These are phyloP conservation scores for Miichthys miiuy DNA, from an alignment of 2,797 vertebrate species.

Conservation along the genomic window DNA sequence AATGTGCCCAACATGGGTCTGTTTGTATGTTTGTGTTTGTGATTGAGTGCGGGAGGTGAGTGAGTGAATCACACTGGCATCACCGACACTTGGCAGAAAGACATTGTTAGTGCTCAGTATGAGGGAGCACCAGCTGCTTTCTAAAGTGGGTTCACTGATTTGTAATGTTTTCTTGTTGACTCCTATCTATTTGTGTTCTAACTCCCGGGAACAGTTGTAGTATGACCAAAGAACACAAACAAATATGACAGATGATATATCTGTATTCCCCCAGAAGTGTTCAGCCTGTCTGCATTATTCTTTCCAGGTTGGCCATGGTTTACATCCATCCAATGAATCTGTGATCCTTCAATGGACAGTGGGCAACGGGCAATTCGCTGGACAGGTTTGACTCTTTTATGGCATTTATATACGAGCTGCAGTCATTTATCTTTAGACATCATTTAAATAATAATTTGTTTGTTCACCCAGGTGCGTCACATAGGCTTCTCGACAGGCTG, in stretches of 20 bases:
- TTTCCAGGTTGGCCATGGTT: constrained; percentile 91
- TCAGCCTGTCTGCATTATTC: constrained; percentile 25
- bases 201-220: constrained; percentile 16
- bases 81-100: constrained; percentile 57
- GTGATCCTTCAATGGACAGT: constrained; percentile 89
- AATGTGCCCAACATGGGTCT: constrained; percentile 57
- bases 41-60: constrained; percentile 56
- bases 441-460: constrained; percentile 1
- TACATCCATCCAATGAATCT: constrained; percentile 89
- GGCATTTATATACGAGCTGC: neutral
- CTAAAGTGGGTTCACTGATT: constrained; percentile 51
- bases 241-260: neutral
- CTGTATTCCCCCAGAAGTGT: neutral
- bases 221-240: neutral
- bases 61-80: constrained; percentile 60
- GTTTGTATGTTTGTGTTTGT: constrained; percentile 61
- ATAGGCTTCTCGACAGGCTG: constrained; percentile 97
- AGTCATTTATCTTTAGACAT: neutral
- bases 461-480: constrained; percentile 84
- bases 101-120: constrained; percentile 53
- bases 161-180: constrained; percentile 31
- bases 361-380: constrained; percentile 74
- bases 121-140: constrained; percentile 59
- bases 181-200: neutral
- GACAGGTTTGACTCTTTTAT: constrained; percentile 78